Base-by-base conservation (phyloP, 2,113 vertebrate species). In the Eleginops maclovinus region DNA sequence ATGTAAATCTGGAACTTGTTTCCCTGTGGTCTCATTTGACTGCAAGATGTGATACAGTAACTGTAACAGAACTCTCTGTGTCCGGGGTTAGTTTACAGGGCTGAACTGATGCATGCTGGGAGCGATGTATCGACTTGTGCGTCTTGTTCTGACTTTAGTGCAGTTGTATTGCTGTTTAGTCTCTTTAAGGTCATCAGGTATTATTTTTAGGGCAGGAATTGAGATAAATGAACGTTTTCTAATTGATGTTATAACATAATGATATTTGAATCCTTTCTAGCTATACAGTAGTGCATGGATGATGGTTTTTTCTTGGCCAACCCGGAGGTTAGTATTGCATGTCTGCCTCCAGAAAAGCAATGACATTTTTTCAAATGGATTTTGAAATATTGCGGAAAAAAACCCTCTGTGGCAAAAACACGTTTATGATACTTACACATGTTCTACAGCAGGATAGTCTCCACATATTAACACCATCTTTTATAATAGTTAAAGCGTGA, bases 21-120 rank as follows among this genome's bases (percentile, higher is more conserved):
- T 86, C 77, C 79, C 16, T 65, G 22, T 16, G 17, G 53, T 50
- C 63, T 82, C 72, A 87, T 92, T 90, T 91, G 87, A 79, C 84
- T 82, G 66, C 4, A 28, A 73, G 74, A 89, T 80, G 50, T 66
- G 81, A 40, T 62, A 62, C 69, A 51, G 78, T 72, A 44, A 85
- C 56, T 14, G 69, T 79, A 56, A 84, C 84, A 65, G 86, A 49
- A 3, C 10, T 19, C 26, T 15, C 64, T 64, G 68, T 86, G 59
- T 72, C 46, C 26, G 6, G n/a, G 58, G 59, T 85, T 64, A 21
- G 24, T 19, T 78, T 47, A 40, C 79, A 64, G 17, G 0, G 26
- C 65, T 44, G 70, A 21, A 53, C 40, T 26, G 55, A 74, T 51
- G 77, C 70, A 83, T 77, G 64, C 50, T 79, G 79, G 63, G 82